Evolutionary conservation across 2,797 vertebrate genomes (phyloP).

Genomic region (Pseudomugil gertrudae): DNA sequence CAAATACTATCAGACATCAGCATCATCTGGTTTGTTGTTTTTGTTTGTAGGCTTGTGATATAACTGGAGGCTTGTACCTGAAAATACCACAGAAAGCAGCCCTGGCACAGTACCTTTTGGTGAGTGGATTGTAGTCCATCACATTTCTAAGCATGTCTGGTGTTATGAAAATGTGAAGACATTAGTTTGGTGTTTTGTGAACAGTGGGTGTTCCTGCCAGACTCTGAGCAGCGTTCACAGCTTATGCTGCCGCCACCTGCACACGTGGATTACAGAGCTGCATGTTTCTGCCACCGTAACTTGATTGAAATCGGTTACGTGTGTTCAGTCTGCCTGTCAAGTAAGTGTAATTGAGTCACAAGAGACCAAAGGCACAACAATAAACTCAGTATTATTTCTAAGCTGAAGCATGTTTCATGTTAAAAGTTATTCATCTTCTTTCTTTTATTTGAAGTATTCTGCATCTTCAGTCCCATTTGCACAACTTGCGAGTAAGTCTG

Average conservation of each 20-base stretch:
- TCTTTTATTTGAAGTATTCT: conserved; percentile 87
- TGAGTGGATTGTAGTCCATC: conserved; percentile 65
- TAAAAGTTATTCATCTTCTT: conserved; percentile 10
- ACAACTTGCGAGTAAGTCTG: conserved; percentile 98
- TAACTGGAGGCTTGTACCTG: conserved; percentile 95
- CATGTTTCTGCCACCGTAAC: conserved; percentile 96
- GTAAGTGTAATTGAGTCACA: conserved; percentile 76
- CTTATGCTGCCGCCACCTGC: conserved; percentile 90
- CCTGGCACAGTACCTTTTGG: conserved; percentile 93
- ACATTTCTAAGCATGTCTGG: background rate
- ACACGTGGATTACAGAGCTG: conserved; percentile 96
- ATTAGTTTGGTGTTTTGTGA: conserved; percentile 12
- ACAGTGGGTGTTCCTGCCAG: conserved; percentile 97
- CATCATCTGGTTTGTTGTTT: conserved; percentile 6
- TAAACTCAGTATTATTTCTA: background rate
- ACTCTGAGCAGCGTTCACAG: conserved; percentile 92
- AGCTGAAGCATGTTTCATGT: background rate
- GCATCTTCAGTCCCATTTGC: conserved; percentile 98
- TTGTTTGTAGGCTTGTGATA: conserved; percentile 91
- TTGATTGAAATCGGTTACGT: conserved; percentile 98
- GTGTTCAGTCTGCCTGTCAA: conserved; percentile 98
- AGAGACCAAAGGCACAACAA: background rate
- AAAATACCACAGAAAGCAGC: conserved; percentile 92
- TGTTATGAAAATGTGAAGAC: background rate
- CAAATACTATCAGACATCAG: background rate